A percentile compares a stretch with the other conserved stretches of the same genome.
Conservation (phyloP, 2,113 vertebrate genomes). For the Eonycteris spelaea region DNA sequence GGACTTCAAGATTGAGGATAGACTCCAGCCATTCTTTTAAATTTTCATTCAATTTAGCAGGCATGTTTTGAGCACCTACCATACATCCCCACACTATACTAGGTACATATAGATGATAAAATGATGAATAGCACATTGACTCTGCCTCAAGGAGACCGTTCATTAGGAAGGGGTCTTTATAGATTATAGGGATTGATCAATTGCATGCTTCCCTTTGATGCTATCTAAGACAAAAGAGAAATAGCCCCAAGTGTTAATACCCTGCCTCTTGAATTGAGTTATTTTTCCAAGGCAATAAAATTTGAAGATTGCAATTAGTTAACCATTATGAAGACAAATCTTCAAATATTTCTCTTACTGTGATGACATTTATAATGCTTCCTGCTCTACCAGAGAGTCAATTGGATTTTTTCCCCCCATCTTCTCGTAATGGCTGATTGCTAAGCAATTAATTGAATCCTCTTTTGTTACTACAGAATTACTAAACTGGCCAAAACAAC, state of each 20-base stretch:
- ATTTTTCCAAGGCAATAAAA: slow-evolving; percentile 74
- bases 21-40: background rate
- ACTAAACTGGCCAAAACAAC: slow-evolving; percentile 37
- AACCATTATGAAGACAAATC: slow-evolving; percentile 77
- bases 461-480: slow-evolving; percentile 58
- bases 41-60: background rate
- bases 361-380: slow-evolving; percentile 73
- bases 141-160: background rate
- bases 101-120: background rate
- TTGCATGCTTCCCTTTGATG: background rate
- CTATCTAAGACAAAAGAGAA: slow-evolving; percentile 53
- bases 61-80: background rate
- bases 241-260: slow-evolving; percentile 58
- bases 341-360: slow-evolving; percentile 73
- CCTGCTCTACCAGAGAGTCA: slow-evolving; percentile 71
- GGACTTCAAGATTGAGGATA: background rate
- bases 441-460: slow-evolving; percentile 65
- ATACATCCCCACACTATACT: background rate
- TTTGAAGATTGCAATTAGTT: slow-evolving; percentile 77
- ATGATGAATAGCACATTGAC: background rate
- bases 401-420: slow-evolving; percentile 25
- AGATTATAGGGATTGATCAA: background rate
- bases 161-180: background rate
- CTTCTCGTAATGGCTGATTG: slow-evolving; percentile 69
- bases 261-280: slow-evolving; percentile 70